Conservation (phyloP, 2,797 vertebrate species). For the Triplophysa bombifrons region DNA sequence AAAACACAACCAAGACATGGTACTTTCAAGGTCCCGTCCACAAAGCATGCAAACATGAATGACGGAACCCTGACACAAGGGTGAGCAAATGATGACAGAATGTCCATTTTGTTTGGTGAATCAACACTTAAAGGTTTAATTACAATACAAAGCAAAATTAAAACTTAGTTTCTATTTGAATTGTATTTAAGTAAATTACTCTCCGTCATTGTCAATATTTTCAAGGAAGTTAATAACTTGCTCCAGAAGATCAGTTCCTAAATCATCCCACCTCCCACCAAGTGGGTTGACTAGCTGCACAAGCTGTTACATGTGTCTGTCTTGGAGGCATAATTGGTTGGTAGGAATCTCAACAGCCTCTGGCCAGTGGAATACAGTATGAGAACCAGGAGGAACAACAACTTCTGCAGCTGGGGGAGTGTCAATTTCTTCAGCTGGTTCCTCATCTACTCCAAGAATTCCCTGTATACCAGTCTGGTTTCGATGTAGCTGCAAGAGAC, state of each 20-base stretch:
- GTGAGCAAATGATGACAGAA: too few species aligned
- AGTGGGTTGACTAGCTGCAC: neutral
- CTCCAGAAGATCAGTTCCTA: slow-evolving; percentile 11
- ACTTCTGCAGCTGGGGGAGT: neutral
- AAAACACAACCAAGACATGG: too few species aligned
- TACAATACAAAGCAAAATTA: too few species aligned
- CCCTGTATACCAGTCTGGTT: neutral
- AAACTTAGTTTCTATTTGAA: too few species aligned
- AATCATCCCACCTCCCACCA: neutral
- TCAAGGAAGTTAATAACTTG: neutral
- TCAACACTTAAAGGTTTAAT: too few species aligned
- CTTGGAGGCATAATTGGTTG: neutral
- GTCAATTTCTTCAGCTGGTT: too few species aligned
- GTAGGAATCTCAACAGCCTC: neutral
- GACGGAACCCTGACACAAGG: too few species aligned
- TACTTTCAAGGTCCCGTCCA: too few species aligned
- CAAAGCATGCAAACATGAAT: too few species aligned
- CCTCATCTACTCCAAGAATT: neutral
- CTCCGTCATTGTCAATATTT: too few species aligned
- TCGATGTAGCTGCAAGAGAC: neutral
- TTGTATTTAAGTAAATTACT: too few species aligned
- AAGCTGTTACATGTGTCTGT: neutral
- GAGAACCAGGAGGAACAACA: neutral
- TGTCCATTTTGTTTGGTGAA: too few species aligned
- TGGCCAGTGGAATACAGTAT: neutral